Evolutionary conservation across 1,140 invertebrate species (phyloP), one percentile per base, ranked within the genome.

Genomic region (Stegodyphus mimosarum): DNA sequence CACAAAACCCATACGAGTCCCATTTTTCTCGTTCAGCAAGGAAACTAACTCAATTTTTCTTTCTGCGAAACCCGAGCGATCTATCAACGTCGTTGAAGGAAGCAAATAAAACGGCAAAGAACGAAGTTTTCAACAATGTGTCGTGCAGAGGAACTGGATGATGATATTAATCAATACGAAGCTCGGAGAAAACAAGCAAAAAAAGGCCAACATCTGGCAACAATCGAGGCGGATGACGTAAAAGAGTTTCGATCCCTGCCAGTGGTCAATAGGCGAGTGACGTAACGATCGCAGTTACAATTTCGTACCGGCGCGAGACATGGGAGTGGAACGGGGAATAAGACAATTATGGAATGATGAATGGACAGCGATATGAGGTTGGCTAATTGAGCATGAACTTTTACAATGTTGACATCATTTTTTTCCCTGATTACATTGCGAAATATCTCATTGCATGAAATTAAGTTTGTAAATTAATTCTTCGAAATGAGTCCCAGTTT

Each of bases 141-240:
- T 33, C 33, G 33, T 33, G 33, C 33, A 33, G 33, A 33, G 33
- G 33, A 33, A 33, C 33, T 33, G 33, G 33, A 33, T 33, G 33
- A 33, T 33, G 33, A 3, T 33, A 33, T 33, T 33, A 33, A 33
- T 79, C 77, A 79, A 79, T 79, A 79, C 49, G 49, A 33, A 33
- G 11, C 18, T 51, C 49, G 3, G 51, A 50, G 50, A 63, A n/a
- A 51, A 67, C 55, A 79, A 79, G 55, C 70, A 79, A 79, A 70
- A 15, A 55, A 70, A 18, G 52, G 76, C 51, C 77, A 70, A 70
- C 77, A 79, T 79, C 77, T 79, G 77, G 77, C 66, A 79, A 70
- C 66, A 52, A 79, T 79, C 77, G 77, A 17, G 77, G 52, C 48
- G 13, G 49, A 18, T 79, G 66, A 79, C 77, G 77, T 70, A 70